Evolutionary conservation across 2,888 invertebrate genomes (phyloP), one percentile per base, ranked within the genome.

Genomic region (Drosophila melanosoma): DNA sequence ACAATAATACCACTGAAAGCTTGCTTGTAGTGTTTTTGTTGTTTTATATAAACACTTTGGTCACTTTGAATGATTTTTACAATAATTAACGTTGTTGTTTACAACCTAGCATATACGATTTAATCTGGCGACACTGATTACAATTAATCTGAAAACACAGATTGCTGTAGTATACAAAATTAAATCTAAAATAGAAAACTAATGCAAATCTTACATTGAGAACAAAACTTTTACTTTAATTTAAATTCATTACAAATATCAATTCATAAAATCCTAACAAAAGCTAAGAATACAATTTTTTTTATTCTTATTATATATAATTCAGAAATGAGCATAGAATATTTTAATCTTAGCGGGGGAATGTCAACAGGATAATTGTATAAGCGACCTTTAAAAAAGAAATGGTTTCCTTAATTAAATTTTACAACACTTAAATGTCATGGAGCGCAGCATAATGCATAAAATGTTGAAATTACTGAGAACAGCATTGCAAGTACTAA

Each of bases 371-470:
- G 2, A 36, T 15, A 23, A 26, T n/a, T 26, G 0, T 23, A 1
- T 3, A n/a, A 26, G 49, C 48, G 35, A 45, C 23, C 23, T 23
- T 36, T 35, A 6, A 60, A 35, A 23, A 54, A 12, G 48, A 33
- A 67, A 20, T 45, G 15, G 23, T 15, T 4, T 23, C n/a, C 33
- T n/a, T 35, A 38, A 49, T 29, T 54, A 12, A 36, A 63, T 45
- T 73, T 73, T 57, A 52, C 51, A 78, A 49, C 67, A 68, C 74
- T 73, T 35, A 76, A 67, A 65, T 65, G 8, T 15, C 63, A 63
- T 52, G 35, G 53, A 49, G 33, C 23, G 26, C 40, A 48, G 36
- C 61, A 64, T 58, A 79, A 71, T 62, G 56, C 71, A 75, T 56
- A 54, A 74, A 70, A 56, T 53, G 74, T 38, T 48, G 49, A 48